phyloP scores from a whole-genome alignment of 2,888 invertebrate genomes.

The Conops quadrifasciatus region DNA sequence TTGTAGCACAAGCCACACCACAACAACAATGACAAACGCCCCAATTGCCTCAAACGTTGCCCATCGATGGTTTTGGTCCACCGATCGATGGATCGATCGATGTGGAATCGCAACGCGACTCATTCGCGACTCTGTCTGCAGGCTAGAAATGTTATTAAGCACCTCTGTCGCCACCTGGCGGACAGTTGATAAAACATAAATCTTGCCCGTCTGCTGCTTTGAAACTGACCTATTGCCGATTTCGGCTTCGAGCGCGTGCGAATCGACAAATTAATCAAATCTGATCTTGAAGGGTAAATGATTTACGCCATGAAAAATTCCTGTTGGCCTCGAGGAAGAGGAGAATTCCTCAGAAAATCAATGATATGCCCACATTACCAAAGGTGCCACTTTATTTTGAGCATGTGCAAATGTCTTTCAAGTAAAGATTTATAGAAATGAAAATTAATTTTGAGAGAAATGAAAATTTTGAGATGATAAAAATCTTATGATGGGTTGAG shows the following conservation, averaged over 20 bases:
- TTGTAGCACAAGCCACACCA: conserved; percentile 2
- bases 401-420: too few species aligned
- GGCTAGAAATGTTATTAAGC: conserved; percentile 33
- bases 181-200: not conserved
- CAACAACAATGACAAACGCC: not conserved
- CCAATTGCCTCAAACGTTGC: too few species aligned
- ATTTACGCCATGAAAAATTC: too few species aligned
- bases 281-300: not conserved
- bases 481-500: too few species aligned
- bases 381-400: too few species aligned
- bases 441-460: too few species aligned
- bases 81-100: not conserved
- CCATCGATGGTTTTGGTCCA: not conserved
- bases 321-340: not conserved
- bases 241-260: not conserved
- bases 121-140: conserved; percentile 19
- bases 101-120: not conserved
- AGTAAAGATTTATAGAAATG: too few species aligned
- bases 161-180: conserved; percentile 21
- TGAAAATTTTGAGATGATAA: too few species aligned
- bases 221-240: not conserved
- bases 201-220: not conserved
- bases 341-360: too few species aligned
- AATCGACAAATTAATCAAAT: not conserved
- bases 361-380: too few species aligned